phyloP scores from a whole-genome alignment of 2,888 invertebrate species.

The Nycteola revayana region DNA sequence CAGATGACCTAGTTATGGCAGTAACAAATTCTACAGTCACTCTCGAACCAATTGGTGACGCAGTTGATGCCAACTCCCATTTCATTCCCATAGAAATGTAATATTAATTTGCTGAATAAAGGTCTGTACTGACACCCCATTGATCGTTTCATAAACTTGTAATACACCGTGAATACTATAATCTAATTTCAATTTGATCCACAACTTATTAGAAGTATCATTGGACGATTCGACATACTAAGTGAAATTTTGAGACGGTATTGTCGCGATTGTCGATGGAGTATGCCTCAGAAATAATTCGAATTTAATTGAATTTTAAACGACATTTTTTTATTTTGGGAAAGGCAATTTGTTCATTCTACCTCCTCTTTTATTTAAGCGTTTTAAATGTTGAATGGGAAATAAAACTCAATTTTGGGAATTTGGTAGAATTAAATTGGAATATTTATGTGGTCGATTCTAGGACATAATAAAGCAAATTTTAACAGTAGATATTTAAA shows the following conservation, averaged over 20 bases:
- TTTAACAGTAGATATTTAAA: too few relatives aligned
- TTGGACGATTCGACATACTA: constrained; percentile 63
- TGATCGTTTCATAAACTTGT: constrained; percentile 69
- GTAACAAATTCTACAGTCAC: background rate
- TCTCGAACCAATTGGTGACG: constrained; percentile 31
- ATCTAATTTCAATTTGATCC: constrained; percentile 77
- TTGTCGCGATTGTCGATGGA: constrained; percentile 57
- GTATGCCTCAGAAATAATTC: constrained; percentile 62
- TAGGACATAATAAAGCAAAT: too few relatives aligned
- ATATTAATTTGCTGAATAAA: constrained; percentile 71
- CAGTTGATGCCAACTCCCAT: constrained; percentile 21
- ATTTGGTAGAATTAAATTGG: too few relatives aligned
- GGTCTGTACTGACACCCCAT: constrained; percentile 67
- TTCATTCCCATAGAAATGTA: constrained; percentile 62
- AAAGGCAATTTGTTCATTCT: constrained; percentile 40
- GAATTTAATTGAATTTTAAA: constrained; percentile 73
- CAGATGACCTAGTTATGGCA: constrained; percentile 25
- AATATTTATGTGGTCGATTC: too few relatives aligned
- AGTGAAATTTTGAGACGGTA: constrained; percentile 65
- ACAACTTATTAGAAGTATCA: constrained; percentile 62
- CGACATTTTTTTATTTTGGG: constrained; percentile 52
- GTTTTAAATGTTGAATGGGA: too few relatives aligned
- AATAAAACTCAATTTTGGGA: too few relatives aligned
- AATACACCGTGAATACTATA: constrained; percentile 70
- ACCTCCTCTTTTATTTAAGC: constrained; percentile 47